Base-by-base conservation (phyloP, 2,113 vertebrate species). In the Illadopsis cleaveri region DNA sequence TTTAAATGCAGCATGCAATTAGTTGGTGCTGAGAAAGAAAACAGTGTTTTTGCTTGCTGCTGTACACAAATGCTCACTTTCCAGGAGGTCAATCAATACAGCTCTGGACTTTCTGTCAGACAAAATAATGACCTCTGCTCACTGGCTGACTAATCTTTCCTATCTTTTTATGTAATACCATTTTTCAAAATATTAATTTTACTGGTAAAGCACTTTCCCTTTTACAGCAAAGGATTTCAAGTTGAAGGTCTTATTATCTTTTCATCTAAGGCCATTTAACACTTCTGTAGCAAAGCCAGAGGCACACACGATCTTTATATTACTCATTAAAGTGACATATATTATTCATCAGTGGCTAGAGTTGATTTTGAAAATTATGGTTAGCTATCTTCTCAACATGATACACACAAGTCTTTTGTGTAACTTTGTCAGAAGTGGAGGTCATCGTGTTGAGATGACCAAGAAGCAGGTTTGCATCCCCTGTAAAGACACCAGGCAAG, bases 131-230 rank as follows among this genome's bases (percentile, higher is more conserved):
- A 93, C 53, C 37, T 85, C 68, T 86, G 10, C 33, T 53, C 68
- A 35, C 18, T 4, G 2, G 5, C 62, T 86, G 84, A 83, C 83
- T 89, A 88, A 93, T 92, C 37, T 93, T 82, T 90, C 81, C 61
- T 95, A 86, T n/a, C 13, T 89, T 93, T 95, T 91, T 47, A 77
- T 89, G 38, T 82, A 86, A 70, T 75, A 84, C 9, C 17, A 0
- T 93, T 96, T 88, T 89, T 93, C 82, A 91, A 92, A 89, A 92
- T 93, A 95, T 8, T 96, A 78, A 82, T 95, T 96, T 96, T 93
- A 89, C 81, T 83, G 62, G 70, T 94, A 93, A 93, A 93, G 69
- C 90, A 91, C 48, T 94, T 78, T 65, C 40, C 30, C 44, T 93
- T 76, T 89, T 90, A 83, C n/a, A 89, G 70, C 72, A 89, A 82